Evolutionary conservation across 2,797 vertebrate genomes (phyloP), one percentile per base, ranked within the genome.

Genomic region (Anolis apletophallus): DNA sequence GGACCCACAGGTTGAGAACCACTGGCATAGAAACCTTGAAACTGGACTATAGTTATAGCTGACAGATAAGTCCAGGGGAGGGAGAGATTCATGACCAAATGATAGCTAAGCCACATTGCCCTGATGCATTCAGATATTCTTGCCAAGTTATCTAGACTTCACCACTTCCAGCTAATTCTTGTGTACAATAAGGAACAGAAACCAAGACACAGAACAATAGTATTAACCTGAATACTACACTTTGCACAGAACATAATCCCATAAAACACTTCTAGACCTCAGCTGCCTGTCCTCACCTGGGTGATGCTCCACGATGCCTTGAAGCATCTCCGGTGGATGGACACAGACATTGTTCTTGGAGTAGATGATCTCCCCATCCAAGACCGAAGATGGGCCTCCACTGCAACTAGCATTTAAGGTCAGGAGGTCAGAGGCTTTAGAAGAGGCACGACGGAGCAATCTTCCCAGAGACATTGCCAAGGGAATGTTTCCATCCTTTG

Each of bases 301-400:
- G 90, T 99, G 98, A 92, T 99, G 98, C 93, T 99, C 98, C 5
- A 97, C 97, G 19, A 97, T 91, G 88, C 97, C 97, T 0, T 98
- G 98, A 86, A 99, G 96, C 81, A 98, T 97, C 95, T 99, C 98
- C 0, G 98, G 96, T 0, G 98, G 98, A 89, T 99, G 99, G 77
- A 99, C 98, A 1, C 99, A 99, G 87, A 99, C 98, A 94, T 99
- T 99, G 95, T 99, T 99, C 95, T 99, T 99, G 79, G 99, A 99
- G 96, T 98, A 99, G 95, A 99, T 97, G 91, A 99, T 98, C 92
- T 99, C 99, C 76, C 98, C 98, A 12, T 99, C 98, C 46, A 98
- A 96, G 29, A 97, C 4, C 0, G 95, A 90, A 61, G 97, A 91
- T 0, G 97, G 95, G 19, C 97, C 96, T 72, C 97, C 92, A 5